These are phyloP conservation scores for Epizoanthus stellaris DNA, from an alignment of 92 coral and sea anemone genomes.

Conservation along the genomic window DNA sequence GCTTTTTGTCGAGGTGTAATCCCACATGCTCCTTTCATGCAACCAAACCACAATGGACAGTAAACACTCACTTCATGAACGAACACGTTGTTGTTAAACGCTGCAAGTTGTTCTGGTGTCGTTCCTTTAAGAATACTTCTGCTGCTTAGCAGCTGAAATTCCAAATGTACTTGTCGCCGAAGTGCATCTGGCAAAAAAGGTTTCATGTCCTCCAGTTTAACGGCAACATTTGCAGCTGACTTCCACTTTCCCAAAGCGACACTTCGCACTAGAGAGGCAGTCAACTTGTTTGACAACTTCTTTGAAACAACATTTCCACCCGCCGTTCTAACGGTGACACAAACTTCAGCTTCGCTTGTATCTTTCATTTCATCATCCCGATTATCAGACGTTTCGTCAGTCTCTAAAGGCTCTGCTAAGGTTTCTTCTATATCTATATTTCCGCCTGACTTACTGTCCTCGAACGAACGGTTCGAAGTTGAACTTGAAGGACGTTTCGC, in stretches of 20 bases:
- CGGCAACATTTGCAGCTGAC: conserved; percentile 52
- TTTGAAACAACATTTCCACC: conserved; percentile 46
- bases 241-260: conserved; percentile 62
- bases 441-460: not conserved
- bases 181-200: not conserved
- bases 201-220: conserved; percentile 3
- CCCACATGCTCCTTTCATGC: conserved; percentile 22
- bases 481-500: not conserved
- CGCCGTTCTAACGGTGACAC: conserved; percentile 38
- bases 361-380: too few species aligned
- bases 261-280: conserved; percentile 45
- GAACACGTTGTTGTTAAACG: conserved; percentile 8
- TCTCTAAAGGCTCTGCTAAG: not conserved
- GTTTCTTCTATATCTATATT: not conserved
- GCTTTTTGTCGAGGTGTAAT: conserved; percentile 12
- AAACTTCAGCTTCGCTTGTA: not conserved
- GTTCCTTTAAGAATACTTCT: not conserved
- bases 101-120: conserved; percentile 27
- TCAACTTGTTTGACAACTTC: conserved; percentile 45
- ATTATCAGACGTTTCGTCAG: too few species aligned
- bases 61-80: conserved; percentile 21
- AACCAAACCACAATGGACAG: conserved; percentile 6
- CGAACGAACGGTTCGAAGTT: not conserved
- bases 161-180: not conserved
- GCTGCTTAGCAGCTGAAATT: not conserved